Evolutionary conservation across 2,113 vertebrate species (phyloP).

Genomic region (Rattus norvegicus): GRCr8 NC_086025.1:88039501-88040000

Average conservation of each 20-base stretch:
- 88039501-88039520: no score
- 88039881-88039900: background rate
- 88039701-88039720: background rate
- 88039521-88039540: no score
- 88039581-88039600: background rate
- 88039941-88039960: background rate
- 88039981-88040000: no score
- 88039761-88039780: background rate
- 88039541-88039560: no score
- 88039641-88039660: background rate
- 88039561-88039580: background rate
- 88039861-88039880: background rate
- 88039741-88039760: background rate
- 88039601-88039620: background rate
- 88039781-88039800: background rate
- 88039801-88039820: background rate
- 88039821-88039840: background rate
- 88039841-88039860: background rate
- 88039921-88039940: background rate
- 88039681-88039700: background rate
- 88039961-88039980: background rate
- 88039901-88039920: background rate
- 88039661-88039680: background rate
- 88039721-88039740: no score
- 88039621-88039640: background rate